These are phyloP conservation scores for Anarsia innoxiella DNA, from an alignment of 2,888 invertebrate species.

Conservation along the genomic window DNA sequence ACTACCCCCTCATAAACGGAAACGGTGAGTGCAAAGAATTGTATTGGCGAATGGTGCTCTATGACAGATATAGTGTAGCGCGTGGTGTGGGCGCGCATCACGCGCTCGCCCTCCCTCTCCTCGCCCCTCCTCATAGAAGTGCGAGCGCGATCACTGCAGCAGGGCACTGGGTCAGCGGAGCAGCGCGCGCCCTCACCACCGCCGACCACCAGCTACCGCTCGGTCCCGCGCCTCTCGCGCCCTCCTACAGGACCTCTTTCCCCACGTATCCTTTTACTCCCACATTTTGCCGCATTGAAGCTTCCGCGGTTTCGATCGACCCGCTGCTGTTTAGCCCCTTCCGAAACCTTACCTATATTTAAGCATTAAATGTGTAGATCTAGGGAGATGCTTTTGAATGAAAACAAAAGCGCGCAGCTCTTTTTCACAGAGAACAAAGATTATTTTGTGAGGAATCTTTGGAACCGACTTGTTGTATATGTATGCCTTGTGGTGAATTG, in stretches of 20 bases:
- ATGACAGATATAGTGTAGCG: slow-evolving; percentile 21
- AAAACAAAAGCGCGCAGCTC: too few relatives aligned
- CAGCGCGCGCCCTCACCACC: slow-evolving; percentile 8
- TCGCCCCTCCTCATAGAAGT: slow-evolving; percentile 20
- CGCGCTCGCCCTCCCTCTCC: slow-evolving; percentile 28
- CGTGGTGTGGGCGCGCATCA: slow-evolving; percentile 24
- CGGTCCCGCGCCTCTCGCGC: slow-evolving; percentile 1
- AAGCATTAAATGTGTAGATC: too few relatives aligned
- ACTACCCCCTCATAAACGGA: slow-evolving; percentile 86
- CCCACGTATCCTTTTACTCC: not conserved
- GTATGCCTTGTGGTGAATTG: slow-evolving; percentile 1
- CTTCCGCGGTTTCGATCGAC: slow-evolving; percentile 58
- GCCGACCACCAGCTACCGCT: not conserved
- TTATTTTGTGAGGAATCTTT: too few relatives aligned
- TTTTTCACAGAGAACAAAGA: too few relatives aligned
- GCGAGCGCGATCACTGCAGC: slow-evolving; percentile 22
- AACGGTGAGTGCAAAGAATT: slow-evolving; percentile 70
- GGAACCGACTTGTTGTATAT: too few relatives aligned
- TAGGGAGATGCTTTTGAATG: too few relatives aligned
- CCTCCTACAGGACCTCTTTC: too few relatives aligned
- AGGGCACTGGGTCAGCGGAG: slow-evolving; percentile 29
- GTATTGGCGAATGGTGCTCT: slow-evolving; percentile 16
- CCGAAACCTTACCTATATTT: slow-evolving; percentile 28
- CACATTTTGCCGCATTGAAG: slow-evolving; percentile 61
- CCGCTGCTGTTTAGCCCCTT: slow-evolving; percentile 38